A percentile compares a stretch with the other conserved stretches of the same genome.
These are phyloP conservation scores for Neocrepidodera transversa DNA, from an alignment of 2,888 invertebrate genomes.

Conservation along the genomic window DNA sequence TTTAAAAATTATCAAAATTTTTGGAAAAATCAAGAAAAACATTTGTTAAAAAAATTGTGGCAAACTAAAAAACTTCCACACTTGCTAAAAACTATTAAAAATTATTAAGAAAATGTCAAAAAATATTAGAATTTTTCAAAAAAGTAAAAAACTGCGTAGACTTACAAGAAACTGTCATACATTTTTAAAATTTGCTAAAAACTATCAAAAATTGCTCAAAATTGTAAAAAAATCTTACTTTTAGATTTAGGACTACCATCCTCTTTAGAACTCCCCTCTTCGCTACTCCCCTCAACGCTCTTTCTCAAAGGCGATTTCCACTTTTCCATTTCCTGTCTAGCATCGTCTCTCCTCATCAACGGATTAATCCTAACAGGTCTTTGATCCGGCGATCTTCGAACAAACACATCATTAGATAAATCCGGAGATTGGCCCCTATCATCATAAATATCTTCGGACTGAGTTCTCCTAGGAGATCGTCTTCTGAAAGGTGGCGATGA, in stretches of 20 bases:
- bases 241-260: conserved; percentile 30
- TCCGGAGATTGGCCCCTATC: conserved; percentile 34
- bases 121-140: no score
- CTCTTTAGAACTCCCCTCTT: conserved; percentile 30
- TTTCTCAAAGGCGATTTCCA: conserved; percentile 30
- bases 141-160: no score
- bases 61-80: no score
- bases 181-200: no score
- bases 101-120: no score
- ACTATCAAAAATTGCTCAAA: no score
- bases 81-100: no score
- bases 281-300: conserved; percentile 24
- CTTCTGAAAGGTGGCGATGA: conserved; percentile 22
- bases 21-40: no score
- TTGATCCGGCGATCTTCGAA: background rate
- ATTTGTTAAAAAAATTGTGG: no score
- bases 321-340: conserved; percentile 35
- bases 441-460: conserved; percentile 56
- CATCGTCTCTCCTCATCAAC: conserved; percentile 52
- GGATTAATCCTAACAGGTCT: conserved; percentile 53
- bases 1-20: no score
- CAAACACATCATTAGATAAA: background rate
- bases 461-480: conserved; percentile 49
- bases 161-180: no score
- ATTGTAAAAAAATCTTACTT: no score